A percentile compares a stretch with the other conserved stretches of the same genome.
phyloP scores from a whole-genome alignment of 2,113 vertebrate genomes.

The Gorsachius goisagi region DNA sequence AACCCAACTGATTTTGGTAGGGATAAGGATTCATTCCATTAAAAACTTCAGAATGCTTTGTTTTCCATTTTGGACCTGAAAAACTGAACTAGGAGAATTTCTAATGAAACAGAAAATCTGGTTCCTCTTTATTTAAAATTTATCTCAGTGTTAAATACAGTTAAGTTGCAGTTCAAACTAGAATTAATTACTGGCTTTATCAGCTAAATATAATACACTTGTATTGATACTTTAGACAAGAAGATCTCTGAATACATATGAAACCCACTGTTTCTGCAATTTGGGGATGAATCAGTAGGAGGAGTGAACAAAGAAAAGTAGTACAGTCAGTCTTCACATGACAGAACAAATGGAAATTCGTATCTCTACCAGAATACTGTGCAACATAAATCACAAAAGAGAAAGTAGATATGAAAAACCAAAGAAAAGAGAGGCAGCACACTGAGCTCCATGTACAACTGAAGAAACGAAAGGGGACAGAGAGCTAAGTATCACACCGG shows the following conservation, averaged over 20 bases:
- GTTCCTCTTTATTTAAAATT: neutral
- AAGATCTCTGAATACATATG: neutral
- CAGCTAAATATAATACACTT: neutral
- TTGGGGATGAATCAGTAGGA: slow-evolving; percentile 1
- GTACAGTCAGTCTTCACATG: slow-evolving; percentile 21
- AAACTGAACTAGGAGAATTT: neutral
- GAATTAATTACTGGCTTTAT: slow-evolving; percentile 29
- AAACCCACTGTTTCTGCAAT: neutral
- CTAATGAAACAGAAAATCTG: neutral
- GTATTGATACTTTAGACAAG: slow-evolving; percentile 16
- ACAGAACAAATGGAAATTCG: slow-evolving; percentile 28
- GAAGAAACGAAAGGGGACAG: neutral
- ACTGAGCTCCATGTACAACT: neutral
- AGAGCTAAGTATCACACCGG: neutral
- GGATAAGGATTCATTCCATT: neutral
- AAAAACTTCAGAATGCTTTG: neutral
- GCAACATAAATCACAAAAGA: neutral
- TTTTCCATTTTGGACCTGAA: neutral
- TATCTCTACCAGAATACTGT: neutral
- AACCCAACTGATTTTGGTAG: neutral
- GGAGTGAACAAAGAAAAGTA: slow-evolving; percentile 27
- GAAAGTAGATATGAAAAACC: slow-evolving; percentile 19
- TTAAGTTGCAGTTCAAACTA: neutral
- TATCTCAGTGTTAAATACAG: neutral
- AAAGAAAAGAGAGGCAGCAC: neutral